Conservation (phyloP, 2,888 invertebrate species). For the Pristionchus japonicus region DNA sequence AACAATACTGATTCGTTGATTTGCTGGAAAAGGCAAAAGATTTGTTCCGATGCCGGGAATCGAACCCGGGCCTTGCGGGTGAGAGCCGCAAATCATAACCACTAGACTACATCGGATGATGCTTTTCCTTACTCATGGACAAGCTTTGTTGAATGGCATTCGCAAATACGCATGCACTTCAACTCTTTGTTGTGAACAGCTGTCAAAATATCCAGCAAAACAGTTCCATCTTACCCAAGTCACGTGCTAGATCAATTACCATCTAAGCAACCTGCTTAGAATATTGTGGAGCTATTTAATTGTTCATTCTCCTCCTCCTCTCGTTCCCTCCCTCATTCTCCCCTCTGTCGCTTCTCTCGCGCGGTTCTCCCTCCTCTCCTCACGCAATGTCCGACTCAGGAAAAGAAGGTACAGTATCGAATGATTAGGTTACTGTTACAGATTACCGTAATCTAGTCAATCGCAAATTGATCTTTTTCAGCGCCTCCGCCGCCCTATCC, state of each 20-base stretch:
- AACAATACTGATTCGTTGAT: background rate
- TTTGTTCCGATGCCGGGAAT: constrained; percentile 60
- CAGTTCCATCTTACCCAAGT: no score
- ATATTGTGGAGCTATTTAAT: no score
- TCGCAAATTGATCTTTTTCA: no score
- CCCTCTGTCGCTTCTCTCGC: background rate
- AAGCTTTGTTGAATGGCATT: background rate
- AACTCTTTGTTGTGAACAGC: no score
- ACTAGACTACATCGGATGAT: constrained; percentile 58
- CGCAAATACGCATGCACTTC: no score
- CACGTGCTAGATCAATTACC: no score
- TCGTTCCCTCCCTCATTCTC: background rate
- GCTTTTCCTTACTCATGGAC: background rate
- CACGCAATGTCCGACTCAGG: background rate
- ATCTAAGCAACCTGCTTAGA: no score
- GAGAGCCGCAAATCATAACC: constrained; percentile 65
- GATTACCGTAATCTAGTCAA: background rate
- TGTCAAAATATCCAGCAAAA: no score
- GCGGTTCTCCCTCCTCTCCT: background rate
- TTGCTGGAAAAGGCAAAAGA: background rate
- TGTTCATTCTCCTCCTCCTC: background rate
- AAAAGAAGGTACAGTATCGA: background rate
- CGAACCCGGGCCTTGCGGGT: constrained; percentile 68
- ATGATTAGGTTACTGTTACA: background rate
- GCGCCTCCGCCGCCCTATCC: no score